phyloP scores from a whole-genome alignment of 92 coral and sea anemone genomes.

The Palythoa grandiflora region DNA sequence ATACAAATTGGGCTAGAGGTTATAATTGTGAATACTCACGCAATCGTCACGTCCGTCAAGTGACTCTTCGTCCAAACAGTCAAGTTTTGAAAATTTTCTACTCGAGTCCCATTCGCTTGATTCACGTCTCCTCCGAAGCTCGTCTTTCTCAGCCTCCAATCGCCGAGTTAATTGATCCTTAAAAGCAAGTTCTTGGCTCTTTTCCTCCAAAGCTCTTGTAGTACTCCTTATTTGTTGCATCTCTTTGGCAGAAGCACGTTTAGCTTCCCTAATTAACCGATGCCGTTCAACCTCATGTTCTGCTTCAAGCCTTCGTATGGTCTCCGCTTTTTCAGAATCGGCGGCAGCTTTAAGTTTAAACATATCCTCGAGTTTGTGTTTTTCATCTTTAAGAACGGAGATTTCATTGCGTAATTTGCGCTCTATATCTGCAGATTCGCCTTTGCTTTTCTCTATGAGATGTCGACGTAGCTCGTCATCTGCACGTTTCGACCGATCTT shows the following conservation, averaged over 20 bases:
- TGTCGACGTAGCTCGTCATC: constrained; percentile 87
- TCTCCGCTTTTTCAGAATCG: constrained; percentile 93
- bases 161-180: constrained; percentile 91
- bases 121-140: constrained; percentile 68
- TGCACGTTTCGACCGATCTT: constrained; percentile 79
- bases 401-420: constrained; percentile 83
- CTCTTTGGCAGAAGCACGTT: constrained; percentile 90
- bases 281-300: constrained; percentile 94
- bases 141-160: constrained; percentile 86
- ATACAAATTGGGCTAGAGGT: background rate
- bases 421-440: constrained; percentile 72
- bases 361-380: constrained; percentile 83
- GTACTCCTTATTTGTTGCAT: constrained; percentile 87
- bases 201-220: constrained; percentile 88
- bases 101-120: constrained; percentile 66
- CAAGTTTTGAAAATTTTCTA: constrained; percentile 43
- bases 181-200: constrained; percentile 87
- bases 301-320: constrained; percentile 82
- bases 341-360: constrained; percentile 84
- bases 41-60: constrained; percentile 33
- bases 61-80: constrained; percentile 16
- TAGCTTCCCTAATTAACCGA: constrained; percentile 81
- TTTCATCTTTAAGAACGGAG: constrained; percentile 78
- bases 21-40: constrained; percentile 21
- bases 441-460: constrained; percentile 68